Base-by-base conservation (phyloP, 37 sponge, comb jelly and placozoan species). In the Lycopodina hypogea region DNA sequence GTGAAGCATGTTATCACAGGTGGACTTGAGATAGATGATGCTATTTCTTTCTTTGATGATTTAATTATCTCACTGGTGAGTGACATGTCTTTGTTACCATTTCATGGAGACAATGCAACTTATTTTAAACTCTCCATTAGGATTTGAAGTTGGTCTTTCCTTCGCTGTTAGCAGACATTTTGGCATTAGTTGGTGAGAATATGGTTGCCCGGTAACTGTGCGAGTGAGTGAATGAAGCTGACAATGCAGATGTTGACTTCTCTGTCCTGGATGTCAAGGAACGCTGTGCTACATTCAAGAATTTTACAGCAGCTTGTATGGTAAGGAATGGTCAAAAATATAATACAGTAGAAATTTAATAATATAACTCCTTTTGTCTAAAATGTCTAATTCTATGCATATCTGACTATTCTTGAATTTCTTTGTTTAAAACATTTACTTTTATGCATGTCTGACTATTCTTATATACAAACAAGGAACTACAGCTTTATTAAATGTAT, bases 201-300 rank as follows among this genome's bases (percentile, higher is more conserved):
- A 23, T 77, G 39, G 39, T 30, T 11, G 50, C 26, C 45, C 6
- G 26, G 23, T 48, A 12, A 41, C 21, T 32, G 42, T 9, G 42
- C 36, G 7, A 17, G 36, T 62, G 21, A 55, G 21, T 23, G 42
- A 21, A 23, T 73, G 35, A 55, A 28, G 15, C 70, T 70, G 36
- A 18, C 24, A 48, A 11, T n/a, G 66, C 61, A 92, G 92, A 92
- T 86, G 83, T 81, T 32, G 88, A 92, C 17, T 58, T 81, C 22
- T 41, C 39, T 45, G 71, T 77, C 63, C 45, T 24, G 15, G 88
- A 81, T 12, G 56, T 24, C 71, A 87, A 87, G 68, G 80, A 77
- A 0, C 79, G 84, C 42, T 57, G 42, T 36, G 63, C 51, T 56
- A 21, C 56, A n/a, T 84, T 87, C 64, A 80, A 69, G 22, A 22